Base-by-base conservation (phyloP, 1,140 invertebrate species). In the Drosophila sucinea region DNA sequence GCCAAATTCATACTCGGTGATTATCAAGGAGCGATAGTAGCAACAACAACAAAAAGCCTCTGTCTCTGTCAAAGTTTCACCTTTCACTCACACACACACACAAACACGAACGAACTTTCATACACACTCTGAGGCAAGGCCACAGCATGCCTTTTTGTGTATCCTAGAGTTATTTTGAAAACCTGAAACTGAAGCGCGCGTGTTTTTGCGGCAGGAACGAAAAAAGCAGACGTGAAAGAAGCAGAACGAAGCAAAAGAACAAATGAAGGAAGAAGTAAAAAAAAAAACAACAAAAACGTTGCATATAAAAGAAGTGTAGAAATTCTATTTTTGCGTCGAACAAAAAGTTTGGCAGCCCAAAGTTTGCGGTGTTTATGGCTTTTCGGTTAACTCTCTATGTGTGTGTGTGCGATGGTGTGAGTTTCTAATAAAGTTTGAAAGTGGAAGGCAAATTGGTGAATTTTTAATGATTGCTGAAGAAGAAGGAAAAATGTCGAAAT, bases 91-190 rank as follows among this genome's bases (percentile, higher is more conserved):
- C 63, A 70, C 68, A 84, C 30, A 63, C 33, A 62, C 56, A 29
- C 47, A 62, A 1, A 27, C 51, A 74, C 56, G 56, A 33, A 11
- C 44, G 8, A 25, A 47, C 23, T 17, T 17, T 25, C 3, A 51
- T 25, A 51, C 51, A 44, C 32, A 60, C 27, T 58, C 66, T 57
- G 32, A 70, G 51, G 61, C 41, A 75, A 71, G 75, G 79, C 73
- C 80, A 77, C 83, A 79, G 73, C 67, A 70, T 78, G 84, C 84
- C 81, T 84, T 87, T 87, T 87, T 87, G 85, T 87, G 84, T 87
- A 87, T 87, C 83, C 83, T 89, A 87, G 83, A 87, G 84, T 90
- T 77, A 84, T 87, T 87, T 86, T 82, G 84, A 83, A 77, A 83
- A 79, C 82, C 70, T 38, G 27, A 57, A 60, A 38, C 58, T 57